Conservation (phyloP, 2,888 invertebrate species). For the Trachelus iudaicus region DNA sequence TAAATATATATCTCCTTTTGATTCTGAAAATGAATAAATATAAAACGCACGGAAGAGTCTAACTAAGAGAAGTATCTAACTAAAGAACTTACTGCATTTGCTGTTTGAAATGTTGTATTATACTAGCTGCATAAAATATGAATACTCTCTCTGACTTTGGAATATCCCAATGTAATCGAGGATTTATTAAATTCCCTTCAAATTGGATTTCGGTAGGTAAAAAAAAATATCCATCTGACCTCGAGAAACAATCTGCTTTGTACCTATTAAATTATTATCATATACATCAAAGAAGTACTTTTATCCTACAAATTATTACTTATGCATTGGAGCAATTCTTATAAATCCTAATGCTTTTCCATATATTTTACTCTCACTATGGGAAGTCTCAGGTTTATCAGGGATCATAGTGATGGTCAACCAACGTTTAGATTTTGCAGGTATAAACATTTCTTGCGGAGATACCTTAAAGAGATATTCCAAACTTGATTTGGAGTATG, state of each 20-base stretch:
- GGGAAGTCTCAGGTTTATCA: conserved; percentile 1
- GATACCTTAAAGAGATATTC: conserved; percentile 29
- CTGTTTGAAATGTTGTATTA: conserved; percentile 26
- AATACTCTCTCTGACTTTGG: conserved; percentile 34
- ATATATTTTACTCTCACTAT: conserved; percentile 13
- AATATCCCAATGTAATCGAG: conserved; percentile 36
- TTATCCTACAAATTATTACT: conserved; percentile 26
- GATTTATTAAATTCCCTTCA: conserved; percentile 30
- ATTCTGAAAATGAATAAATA: conserved; percentile 19
- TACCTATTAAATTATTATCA: conserved; percentile 29
- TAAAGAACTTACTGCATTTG: conserved; percentile 13
- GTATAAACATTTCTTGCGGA: conserved; percentile 40
- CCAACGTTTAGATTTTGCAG: conserved; percentile 32
- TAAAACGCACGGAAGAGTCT: neutral
- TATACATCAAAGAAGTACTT: conserved; percentile 4
- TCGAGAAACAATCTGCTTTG: conserved; percentile 35
- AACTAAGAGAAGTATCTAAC: neutral
- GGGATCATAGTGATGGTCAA: conserved; percentile 29
- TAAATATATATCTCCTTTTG: conserved; percentile 34
- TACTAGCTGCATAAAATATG: conserved; percentile 33
- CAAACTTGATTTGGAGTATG: neutral
- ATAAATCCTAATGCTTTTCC: conserved; percentile 40
- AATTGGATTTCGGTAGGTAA: conserved; percentile 40
- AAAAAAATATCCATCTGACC: conserved; percentile 39
- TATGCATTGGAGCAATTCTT: conserved; percentile 39